A percentile compares a stretch with the other conserved stretches of the same genome.
Evolutionary conservation across 2,888 invertebrate species (phyloP).

Genomic region (Pammene fasciana): DNA sequence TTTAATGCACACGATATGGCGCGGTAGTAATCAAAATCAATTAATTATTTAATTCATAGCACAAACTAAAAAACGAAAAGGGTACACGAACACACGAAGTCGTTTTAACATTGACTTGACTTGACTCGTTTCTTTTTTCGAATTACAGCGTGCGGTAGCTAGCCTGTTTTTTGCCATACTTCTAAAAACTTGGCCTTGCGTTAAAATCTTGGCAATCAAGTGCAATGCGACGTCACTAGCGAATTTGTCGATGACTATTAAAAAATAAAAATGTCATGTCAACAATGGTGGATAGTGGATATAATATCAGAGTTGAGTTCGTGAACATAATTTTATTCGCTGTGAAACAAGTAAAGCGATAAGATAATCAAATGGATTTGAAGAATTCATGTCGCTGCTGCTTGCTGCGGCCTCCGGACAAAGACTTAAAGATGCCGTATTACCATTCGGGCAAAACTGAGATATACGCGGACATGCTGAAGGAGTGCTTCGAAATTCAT

Average conservation of each 20-base stretch:
- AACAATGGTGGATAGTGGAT: background rate
- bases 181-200: background rate
- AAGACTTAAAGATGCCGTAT: slow-evolving; percentile 21
- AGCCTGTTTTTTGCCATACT: too few relatives aligned
- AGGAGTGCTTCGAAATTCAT: slow-evolving; percentile 28
- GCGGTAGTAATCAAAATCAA: background rate
- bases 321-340: background rate
- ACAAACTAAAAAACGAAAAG: too few relatives aligned
- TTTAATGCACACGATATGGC: background rate
- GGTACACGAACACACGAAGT: too few relatives aligned
- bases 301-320: background rate
- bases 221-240: background rate
- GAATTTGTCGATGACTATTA: background rate
- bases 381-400: slow-evolving; percentile 17
- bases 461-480: slow-evolving; percentile 25
- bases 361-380: background rate
- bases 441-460: slow-evolving; percentile 5
- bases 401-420: slow-evolving; percentile 13
- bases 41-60: too few relatives aligned
- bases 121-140: too few relatives aligned
- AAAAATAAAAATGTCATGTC: background rate
- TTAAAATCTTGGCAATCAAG: background rate
- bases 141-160: too few relatives aligned
- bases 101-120: too few relatives aligned
- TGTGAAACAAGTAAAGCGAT: background rate